Evolutionary conservation across 2,888 invertebrate species (phyloP), one percentile per base, ranked within the genome.

Genomic region (Oscheius onirici): DNA sequence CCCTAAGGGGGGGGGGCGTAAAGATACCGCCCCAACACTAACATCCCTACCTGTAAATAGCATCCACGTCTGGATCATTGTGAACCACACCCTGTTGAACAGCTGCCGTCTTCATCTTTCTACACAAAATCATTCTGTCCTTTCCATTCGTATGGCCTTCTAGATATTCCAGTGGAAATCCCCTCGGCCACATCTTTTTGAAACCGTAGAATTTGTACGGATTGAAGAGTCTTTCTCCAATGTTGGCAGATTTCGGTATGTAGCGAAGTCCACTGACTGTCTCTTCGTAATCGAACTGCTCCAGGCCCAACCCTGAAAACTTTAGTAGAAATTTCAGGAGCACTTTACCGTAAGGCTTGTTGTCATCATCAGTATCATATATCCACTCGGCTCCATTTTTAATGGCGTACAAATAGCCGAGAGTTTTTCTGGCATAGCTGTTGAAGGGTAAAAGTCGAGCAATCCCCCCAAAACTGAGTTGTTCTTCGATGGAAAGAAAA

Each of bases 41-140:
- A n/a, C n/a, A n/a, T n/a, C n/a, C n/a, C n/a, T n/a, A n/a, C n/a
- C n/a, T n/a, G n/a, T n/a, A n/a, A n/a, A n/a, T n/a, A n/a, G n/a
- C n/a, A n/a, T n/a, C n/a, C n/a, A n/a, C n/a, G n/a, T n/a, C n/a
- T n/a, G n/a, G n/a, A n/a, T n/a, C n/a, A n/a, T n/a, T n/a, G n/a
- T n/a, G 5, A 10, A 78, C 78, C 15, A 78, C 41, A 63, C 80
- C 78, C 24, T 80, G 80, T 43, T 80, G 80, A n/a, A 80, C 80
- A 1, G 78, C 72, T 0, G 80, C 41, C 43, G 75, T 41, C 26
- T 60, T 22, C 74, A 74, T 74, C 41, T 49, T 57, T 5, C 66
- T 20, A 43, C 80, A 80, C 2, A 75, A 34, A 15, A 65, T 51
- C 52, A 70, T 58, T 8, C 57, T 55, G 5, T 67, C 54, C 13